Conservation (phyloP, 2,113 vertebrate genomes). For the Eulemur macaco region DNA sequence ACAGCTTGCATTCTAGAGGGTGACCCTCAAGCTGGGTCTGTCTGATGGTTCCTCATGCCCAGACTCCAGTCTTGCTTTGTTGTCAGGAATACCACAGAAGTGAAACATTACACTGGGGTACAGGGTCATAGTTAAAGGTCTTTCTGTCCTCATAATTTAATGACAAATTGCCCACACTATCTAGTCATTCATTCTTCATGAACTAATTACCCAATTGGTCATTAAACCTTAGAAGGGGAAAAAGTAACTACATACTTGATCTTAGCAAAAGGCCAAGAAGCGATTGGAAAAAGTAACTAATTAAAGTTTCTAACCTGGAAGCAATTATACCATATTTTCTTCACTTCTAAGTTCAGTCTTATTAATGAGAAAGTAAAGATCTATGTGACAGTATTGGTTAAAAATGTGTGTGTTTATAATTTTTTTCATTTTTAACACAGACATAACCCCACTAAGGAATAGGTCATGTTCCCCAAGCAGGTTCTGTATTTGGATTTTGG, state of each 20-base stretch:
- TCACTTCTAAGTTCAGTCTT: background rate
- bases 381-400: background rate
- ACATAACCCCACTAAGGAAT: background rate
- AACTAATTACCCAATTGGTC: background rate
- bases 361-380: slow-evolving; percentile 7
- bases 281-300: background rate
- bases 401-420: background rate
- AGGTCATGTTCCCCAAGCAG: background rate
- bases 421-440: background rate
- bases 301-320: slow-evolving; percentile 21
- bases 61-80: background rate
- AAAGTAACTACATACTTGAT: background rate
- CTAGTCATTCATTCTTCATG: background rate
- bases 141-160: background rate
- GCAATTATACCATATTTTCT: background rate
- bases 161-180: background rate
- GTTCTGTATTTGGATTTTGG: background rate
- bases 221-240: background rate
- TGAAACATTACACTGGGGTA: background rate
- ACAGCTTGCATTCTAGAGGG: background rate
- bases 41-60: background rate
- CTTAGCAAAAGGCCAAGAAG: too few relatives aligned
- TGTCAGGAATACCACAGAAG: background rate
- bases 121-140: background rate
- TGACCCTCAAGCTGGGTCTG: background rate